These are phyloP conservation scores for Ornithoptera alexandrae DNA, from an alignment of 2,888 invertebrate genomes.

Conservation along the genomic window DNA sequence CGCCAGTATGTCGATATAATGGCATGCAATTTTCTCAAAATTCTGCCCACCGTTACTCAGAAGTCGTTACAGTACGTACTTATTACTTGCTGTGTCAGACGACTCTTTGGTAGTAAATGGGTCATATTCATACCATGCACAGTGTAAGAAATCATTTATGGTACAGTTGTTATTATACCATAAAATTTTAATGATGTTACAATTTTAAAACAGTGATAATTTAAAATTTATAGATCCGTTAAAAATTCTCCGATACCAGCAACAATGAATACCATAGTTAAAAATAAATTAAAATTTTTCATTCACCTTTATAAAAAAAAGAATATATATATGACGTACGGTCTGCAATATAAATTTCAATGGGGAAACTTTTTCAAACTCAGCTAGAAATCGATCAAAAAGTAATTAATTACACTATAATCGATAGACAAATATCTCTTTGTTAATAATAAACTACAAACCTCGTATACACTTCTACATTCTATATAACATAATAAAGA, in stretches of 20 bases:
- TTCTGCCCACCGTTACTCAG: slow-evolving; percentile 26
- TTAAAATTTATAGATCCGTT: background rate
- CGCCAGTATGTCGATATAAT: slow-evolving; percentile 37
- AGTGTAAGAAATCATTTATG: background rate
- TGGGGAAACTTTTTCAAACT: background rate
- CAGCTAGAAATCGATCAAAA: background rate
- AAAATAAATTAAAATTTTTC: too few relatives aligned
- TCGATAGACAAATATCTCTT: too few relatives aligned
- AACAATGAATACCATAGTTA: too few relatives aligned
- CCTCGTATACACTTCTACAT: too few relatives aligned
- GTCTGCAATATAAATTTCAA: too few relatives aligned
- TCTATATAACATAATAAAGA: too few relatives aligned
- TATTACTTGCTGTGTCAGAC: slow-evolving; percentile 6
- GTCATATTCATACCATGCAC: background rate
- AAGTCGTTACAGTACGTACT: slow-evolving; percentile 14
- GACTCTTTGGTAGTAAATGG: background rate
- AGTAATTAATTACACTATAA: too few relatives aligned
- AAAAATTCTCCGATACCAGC: too few relatives aligned
- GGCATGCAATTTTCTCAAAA: slow-evolving; percentile 45
- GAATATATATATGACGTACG: too few relatives aligned
- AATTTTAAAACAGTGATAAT: background rate
- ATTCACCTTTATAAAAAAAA: too few relatives aligned
- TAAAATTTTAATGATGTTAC: background rate
- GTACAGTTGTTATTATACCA: background rate
- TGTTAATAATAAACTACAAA: too few relatives aligned